Percentiles rank a stretch among this genome's conserved stretches.
These are phyloP conservation scores for cattle (Bos taurus) DNA, from an alignment of 2,113 vertebrate species.

Conservation along the genomic window DNA sequence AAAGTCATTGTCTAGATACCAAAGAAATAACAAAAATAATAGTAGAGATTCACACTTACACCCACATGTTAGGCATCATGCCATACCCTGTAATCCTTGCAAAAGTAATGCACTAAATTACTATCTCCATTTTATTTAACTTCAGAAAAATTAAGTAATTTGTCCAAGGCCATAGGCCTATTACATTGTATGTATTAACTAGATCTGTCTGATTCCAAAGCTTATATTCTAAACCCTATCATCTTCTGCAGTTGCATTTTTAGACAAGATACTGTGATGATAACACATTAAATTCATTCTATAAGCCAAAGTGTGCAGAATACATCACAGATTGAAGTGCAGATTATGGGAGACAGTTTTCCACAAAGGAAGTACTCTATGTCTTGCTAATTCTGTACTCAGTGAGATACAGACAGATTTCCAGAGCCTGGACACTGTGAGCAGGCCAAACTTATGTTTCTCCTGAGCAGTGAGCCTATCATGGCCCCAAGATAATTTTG, in stretches of 20 bases:
- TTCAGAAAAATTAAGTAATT: slow-evolving; percentile 9
- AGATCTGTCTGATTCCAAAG: background rate
- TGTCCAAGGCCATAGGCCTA: background rate
- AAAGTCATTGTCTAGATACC: background rate
- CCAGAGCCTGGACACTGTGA: background rate
- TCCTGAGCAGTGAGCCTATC: background rate
- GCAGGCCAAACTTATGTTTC: background rate
- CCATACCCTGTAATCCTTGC: background rate
- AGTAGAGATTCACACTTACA: background rate
- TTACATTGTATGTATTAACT: background rate
- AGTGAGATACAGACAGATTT: background rate
- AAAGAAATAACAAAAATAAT: background rate
- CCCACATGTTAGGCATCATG: background rate
- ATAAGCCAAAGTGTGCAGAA: slow-evolving; percentile 19
- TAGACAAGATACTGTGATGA: background rate
- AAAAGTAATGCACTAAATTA: background rate
- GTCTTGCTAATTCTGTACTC: background rate
- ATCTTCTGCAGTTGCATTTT: background rate
- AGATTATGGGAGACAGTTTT: background rate
- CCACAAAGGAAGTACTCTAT: background rate
- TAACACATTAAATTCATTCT: slow-evolving; percentile 5
- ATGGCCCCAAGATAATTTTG: background rate
- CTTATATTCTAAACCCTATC: background rate
- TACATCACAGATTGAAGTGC: background rate
- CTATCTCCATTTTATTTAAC: slow-evolving; percentile 5